A percentile compares a stretch with the other conserved stretches of the same genome.
These are phyloP conservation scores for Listronotus oregonensis DNA, from an alignment of 1,140 invertebrate species.

Conservation along the genomic window DNA sequence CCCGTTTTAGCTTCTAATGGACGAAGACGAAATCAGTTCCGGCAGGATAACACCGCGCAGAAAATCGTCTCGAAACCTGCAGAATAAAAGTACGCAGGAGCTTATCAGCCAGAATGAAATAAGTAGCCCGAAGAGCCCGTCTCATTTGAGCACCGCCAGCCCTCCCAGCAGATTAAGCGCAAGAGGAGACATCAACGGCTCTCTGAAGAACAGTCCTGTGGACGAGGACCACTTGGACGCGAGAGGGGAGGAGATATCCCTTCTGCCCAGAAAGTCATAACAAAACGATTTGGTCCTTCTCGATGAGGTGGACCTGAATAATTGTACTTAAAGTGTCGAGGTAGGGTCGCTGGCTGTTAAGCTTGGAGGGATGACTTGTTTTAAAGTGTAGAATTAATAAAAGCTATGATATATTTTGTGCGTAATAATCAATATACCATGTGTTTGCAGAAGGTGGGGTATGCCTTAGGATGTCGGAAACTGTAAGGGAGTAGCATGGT, in stretches of 20 bases:
- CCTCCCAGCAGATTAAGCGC: constrained; percentile 43
- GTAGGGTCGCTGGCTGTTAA: background rate
- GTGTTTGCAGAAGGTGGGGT: too few relatives aligned
- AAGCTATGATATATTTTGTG: too few relatives aligned
- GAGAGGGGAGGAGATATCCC: constrained; percentile 47
- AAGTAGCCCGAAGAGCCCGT: constrained; percentile 44
- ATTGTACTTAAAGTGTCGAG: constrained; percentile 25
- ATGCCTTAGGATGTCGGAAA: too few relatives aligned
- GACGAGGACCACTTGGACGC: constrained; percentile 39
- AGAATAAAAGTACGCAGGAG: constrained; percentile 37
- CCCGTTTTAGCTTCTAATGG: constrained; percentile 41
- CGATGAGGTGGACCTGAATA: constrained; percentile 12
- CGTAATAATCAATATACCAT: too few relatives aligned
- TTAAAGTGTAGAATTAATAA: background rate
- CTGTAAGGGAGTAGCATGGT: too few relatives aligned
- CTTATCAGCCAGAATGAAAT: constrained; percentile 26
- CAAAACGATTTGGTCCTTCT: constrained; percentile 39
- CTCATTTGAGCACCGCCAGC: constrained; percentile 42
- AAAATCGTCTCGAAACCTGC: constrained; percentile 42
- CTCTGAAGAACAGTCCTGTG: constrained; percentile 42
- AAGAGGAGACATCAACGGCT: constrained; percentile 45
- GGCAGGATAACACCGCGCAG: constrained; percentile 41
- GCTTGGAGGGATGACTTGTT: background rate
- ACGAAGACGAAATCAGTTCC: constrained; percentile 44
- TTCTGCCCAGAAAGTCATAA: constrained; percentile 53